Evolutionary conservation across 1,140 invertebrate species (phyloP).

Genomic region (Aphaenogaster floridana): DNA sequence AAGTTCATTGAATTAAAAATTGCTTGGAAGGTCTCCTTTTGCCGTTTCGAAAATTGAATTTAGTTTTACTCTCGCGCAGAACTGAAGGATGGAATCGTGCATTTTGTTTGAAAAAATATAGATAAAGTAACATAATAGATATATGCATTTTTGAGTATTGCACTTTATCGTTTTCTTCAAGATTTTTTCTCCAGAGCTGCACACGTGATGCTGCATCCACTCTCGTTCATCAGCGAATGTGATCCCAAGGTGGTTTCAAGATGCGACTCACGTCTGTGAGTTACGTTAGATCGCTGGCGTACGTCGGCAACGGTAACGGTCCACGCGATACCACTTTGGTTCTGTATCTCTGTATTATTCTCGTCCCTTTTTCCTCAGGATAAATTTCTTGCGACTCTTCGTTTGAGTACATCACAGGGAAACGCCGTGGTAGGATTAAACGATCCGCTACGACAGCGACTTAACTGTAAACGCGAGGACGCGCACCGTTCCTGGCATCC

Average conservation of each 20-base stretch:
- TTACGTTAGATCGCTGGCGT: conserved; percentile 35
- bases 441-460: conserved; percentile 35
- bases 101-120: background rate
- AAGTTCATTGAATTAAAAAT: conserved; percentile 23
- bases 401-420: conserved; percentile 3
- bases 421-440: conserved; percentile 37
- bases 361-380: background rate
- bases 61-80: background rate
- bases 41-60: background rate
- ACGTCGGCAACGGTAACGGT: conserved; percentile 36
- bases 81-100: background rate
- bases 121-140: background rate
- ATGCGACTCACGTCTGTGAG: conserved; percentile 50
- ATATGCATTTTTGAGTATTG: background rate
- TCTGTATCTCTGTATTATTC: conserved; percentile 27
- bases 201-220: background rate
- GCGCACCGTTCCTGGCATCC: background rate
- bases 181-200: background rate
- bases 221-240: conserved; percentile 38
- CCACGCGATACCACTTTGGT: conserved; percentile 5
- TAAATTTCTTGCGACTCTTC: conserved; percentile 34
- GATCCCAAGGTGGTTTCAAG: background rate
- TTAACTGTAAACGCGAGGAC: conserved; percentile 58
- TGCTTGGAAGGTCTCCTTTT: too few relatives aligned
- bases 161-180: background rate